Evolutionary conservation across 2,113 vertebrate species (phyloP), one percentile per base, ranked within the genome.

Genomic region (Carollia perspicillata): DNA sequence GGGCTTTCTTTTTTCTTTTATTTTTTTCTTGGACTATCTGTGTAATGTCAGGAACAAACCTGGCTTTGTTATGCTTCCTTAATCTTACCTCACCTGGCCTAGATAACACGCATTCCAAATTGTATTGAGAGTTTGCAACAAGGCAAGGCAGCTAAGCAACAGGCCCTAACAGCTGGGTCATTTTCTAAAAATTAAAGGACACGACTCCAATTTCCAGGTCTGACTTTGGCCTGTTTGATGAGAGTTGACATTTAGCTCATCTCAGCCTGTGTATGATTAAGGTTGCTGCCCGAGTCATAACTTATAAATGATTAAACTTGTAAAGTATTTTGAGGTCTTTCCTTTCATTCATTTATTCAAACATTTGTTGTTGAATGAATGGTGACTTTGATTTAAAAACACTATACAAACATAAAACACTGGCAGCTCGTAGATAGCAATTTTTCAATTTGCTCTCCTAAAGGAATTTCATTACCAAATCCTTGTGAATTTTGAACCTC

Each of bases 391-490:
- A 97, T 96, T 85, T 96, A 33, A 97, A 96, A 96, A 93, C 97
- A 95, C 68, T 66, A 22, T 81, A 65, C n/a, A 84, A 77, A 85
- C 86, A 66, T 63, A 78, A 97, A 91, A 89, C 71, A 47, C 58
- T 86, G 92, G 89, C 74, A 90, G 95, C 86, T 90, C 89, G 86
- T 51, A 97, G 97, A 86, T 89, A 93, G 79, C 93, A 95, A 63
- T 95, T 93, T 96, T 96, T 93, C 90, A 53, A 94, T 96, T 97
- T 97, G 86, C 37, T 86, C 91, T 96, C 95, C 69, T 96, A 87
- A 94, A 97, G 95, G 97, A 96, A 97, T 97, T 96, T 96, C 96
- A 96, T 97, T 97, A 96, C 95, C 89, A 90, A 95, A 87, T 95
- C 72, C 93, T 95, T 1, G 2, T 94, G 97, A 95, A 95, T 95